These are phyloP conservation scores for Lacerta agilis DNA, from an alignment of 2,797 vertebrate species.

Conservation along the genomic window DNA sequence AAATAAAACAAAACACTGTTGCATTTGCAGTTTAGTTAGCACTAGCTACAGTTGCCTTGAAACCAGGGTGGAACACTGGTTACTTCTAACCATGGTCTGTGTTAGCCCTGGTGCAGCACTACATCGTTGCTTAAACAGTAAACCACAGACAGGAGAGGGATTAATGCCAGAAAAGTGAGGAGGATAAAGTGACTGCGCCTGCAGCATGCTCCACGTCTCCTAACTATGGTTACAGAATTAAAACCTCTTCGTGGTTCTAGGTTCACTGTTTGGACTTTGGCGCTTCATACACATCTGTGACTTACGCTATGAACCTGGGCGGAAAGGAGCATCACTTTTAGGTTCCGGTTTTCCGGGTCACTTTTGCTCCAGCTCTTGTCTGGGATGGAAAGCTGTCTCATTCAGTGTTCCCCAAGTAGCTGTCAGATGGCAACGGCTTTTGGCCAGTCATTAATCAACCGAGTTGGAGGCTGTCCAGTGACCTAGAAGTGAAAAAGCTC, in stretches of 20 bases:
- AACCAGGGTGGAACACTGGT: neutral
- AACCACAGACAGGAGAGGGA: neutral
- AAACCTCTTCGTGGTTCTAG: neutral
- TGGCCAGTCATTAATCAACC: conserved; percentile 41
- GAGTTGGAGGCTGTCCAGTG: conserved; percentile 53
- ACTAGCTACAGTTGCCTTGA: neutral
- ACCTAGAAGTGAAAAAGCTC: conserved; percentile 69
- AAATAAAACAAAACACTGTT: neutral
- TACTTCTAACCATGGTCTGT: neutral
- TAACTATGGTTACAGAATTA: neutral
- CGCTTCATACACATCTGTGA: neutral
- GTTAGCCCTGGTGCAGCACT: neutral
- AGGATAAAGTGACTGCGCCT: neutral
- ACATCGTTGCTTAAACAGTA: neutral
- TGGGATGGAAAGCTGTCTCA: neutral
- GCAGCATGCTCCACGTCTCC: neutral
- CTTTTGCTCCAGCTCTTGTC: neutral
- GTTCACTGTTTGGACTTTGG: neutral
- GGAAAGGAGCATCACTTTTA: neutral
- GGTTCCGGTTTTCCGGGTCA: neutral
- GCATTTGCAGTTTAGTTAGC: neutral
- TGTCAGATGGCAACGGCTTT: neutral
- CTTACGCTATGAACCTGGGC: neutral
- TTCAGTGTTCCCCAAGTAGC: rapidly evolving
- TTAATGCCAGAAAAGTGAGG: neutral